Evolutionary conservation across 2,113 vertebrate species (phyloP).

Genomic region (Corvus hawaiiensis): DNA sequence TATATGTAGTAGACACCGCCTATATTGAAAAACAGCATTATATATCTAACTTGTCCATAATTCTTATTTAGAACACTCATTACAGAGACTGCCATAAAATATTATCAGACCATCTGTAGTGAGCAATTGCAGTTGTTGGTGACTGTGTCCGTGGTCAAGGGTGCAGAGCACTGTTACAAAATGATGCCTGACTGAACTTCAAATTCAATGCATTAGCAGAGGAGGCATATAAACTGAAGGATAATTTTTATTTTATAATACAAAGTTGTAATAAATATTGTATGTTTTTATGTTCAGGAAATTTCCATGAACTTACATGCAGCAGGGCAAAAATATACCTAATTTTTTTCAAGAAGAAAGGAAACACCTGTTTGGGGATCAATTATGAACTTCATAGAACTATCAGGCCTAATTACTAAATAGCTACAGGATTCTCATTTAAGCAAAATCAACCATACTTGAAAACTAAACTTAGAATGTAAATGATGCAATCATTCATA

Average conservation of each 20-base stretch:
- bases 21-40: not conserved
- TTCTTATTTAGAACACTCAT: not conserved
- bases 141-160: not conserved
- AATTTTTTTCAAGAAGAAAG: conserved; percentile 18
- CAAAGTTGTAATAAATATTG: not conserved
- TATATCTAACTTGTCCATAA: not conserved
- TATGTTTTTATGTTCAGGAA: not conserved
- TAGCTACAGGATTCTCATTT: conserved; percentile 70
- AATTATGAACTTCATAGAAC: conserved; percentile 68
- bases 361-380: conserved; percentile 70
- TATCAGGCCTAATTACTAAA: conserved; percentile 74
- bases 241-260: conserved; percentile 4
- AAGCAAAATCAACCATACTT: conserved; percentile 75
- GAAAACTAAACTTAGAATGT: conserved; percentile 74
- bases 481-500: conserved; percentile 76
- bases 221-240: not conserved
- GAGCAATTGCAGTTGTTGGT: not conserved
- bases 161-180: not conserved
- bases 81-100: not conserved
- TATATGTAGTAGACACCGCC: not conserved
- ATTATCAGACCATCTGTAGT: not conserved
- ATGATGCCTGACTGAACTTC: not conserved
- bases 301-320: conserved; percentile 20
- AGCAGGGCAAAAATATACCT: conserved; percentile 48
- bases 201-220: not conserved